phyloP scores from a whole-genome alignment of 1,140 invertebrate genomes.

The Drosophila ironensis region DNA sequence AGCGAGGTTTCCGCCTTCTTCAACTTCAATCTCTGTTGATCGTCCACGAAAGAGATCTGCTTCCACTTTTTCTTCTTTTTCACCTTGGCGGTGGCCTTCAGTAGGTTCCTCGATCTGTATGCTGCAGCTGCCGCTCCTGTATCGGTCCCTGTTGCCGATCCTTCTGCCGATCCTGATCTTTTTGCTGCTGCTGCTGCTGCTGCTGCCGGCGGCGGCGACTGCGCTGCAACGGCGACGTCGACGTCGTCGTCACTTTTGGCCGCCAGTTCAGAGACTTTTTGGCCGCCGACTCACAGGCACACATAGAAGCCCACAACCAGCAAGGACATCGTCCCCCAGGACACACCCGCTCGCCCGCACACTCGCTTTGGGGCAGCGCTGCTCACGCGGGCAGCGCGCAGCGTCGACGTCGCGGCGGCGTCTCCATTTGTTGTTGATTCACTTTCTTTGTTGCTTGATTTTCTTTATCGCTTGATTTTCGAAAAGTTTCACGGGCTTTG shows the following conservation, averaged over 20 bases:
- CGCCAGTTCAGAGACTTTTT: conserved; percentile 70
- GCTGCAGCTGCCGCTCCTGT: conserved; percentile 44
- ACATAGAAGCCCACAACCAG: conserved; percentile 18
- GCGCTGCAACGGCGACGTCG: conserved; percentile 53
- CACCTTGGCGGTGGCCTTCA: conserved; percentile 74
- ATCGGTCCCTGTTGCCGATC: conserved; percentile 24
- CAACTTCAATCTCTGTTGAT: conserved; percentile 30
- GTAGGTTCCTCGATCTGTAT: conserved; percentile 56
- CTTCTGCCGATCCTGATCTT: conserved; percentile 8
- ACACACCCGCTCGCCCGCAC: conserved; percentile 15
- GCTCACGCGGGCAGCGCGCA: conserved; percentile 61
- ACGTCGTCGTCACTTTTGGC: conserved; percentile 69
- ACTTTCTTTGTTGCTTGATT: conserved; percentile 1
- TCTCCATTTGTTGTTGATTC: conserved; percentile 46
- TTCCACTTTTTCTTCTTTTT: conserved; percentile 79
- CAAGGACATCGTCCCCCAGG: conserved; percentile 6
- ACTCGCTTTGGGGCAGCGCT: not conserved
- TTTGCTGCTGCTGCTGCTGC: conserved; percentile 27
- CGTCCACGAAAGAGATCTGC: conserved; percentile 67
- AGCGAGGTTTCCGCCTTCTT: conserved; percentile 38
- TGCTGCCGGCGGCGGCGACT: conserved; percentile 37
- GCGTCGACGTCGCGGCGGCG: conserved; percentile 58
- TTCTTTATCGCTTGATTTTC: not conserved
- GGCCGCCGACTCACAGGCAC: conserved; percentile 36
- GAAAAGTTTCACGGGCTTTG: no score